Base-by-base conservation (phyloP, 30 jellyfish, hydroid and myxozoan genomes). In the Cassiopea andromeda region DNA sequence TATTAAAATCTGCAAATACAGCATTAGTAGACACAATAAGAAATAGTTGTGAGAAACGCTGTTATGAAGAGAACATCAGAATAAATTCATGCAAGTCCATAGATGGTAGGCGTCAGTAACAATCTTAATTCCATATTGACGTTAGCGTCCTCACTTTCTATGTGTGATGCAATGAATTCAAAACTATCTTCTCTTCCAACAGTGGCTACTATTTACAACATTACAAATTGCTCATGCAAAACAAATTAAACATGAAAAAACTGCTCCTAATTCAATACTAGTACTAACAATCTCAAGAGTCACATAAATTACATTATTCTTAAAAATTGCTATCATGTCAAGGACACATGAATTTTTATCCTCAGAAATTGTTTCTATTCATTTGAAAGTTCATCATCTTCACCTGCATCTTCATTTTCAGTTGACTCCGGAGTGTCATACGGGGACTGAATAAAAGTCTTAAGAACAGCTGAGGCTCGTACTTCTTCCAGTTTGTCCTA, bases 401-500 rank as follows among this genome's bases (percentile, higher is more conserved):
- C 95, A 67, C 79, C 98, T 45, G 82, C 98, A 1, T 87, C 99
- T 18, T 87, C 98, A 59, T 79, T 90, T 14, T 82, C 90, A 59
- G 94, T 85, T 68, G 98, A 59, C 47, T 82, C 99, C 14, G 99
- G 99, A 3, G 99, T 92, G 17, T 96, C 98, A 82, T 91, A 85
- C 0, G 99, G 99, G 60, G 99, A 96, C 66, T 96, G 99, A 44
- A 92, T 88, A 83, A 96, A 96, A 0, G 99, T 96, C 50, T 98
- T 69, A 48, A 96, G 85, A 0, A 96, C 98, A 27, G 96, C 78
- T 19, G 99, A 96, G 9, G 99, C 99, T 19, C 96, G 96, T 1
- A 96, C 99, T 77, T 89, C 97, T 75, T 96, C 99, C 15, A 92
- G 85, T 67, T 86, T 85, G 87, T 92, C 97, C 97, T 92, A 46